Evolutionary conservation across 2,113 vertebrate species (phyloP).

Genomic region (Phylloscopus trochiloides): DNA sequence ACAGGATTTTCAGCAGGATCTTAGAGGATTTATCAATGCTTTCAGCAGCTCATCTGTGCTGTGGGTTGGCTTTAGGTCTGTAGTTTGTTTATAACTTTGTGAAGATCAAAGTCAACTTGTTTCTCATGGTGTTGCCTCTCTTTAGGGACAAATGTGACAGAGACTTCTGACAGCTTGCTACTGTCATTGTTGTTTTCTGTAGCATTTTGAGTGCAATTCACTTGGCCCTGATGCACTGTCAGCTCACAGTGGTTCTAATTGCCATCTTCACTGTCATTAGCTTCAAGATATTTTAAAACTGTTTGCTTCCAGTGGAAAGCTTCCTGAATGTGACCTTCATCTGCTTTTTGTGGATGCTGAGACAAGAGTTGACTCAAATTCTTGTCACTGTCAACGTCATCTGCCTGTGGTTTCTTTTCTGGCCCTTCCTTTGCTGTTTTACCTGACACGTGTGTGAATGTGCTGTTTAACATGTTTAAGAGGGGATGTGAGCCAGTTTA

Average conservation of each 20-base stretch:
- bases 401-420: not conserved
- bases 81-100: not conserved
- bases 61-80: not conserved
- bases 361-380: not conserved
- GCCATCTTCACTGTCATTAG: not conserved
- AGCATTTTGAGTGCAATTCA: not conserved
- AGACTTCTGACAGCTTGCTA: not conserved
- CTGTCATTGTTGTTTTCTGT: not conserved
- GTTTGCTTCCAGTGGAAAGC: not conserved
- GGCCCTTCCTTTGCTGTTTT: not conserved
- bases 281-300: not conserved
- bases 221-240: not conserved
- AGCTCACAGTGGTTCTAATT: not conserved
- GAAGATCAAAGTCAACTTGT: not conserved
- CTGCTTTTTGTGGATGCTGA: not conserved
- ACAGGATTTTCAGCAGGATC: not conserved
- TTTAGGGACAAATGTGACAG: not conserved
- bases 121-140: not conserved
- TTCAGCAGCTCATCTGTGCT: not conserved
- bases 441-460: rapidly evolving
- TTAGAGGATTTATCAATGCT: not conserved
- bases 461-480: not conserved
- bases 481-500: not conserved
- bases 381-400: not conserved
- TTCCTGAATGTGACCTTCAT: not conserved